Percentiles rank a stretch among this genome's conserved stretches.
Conservation (phyloP, 2,113 vertebrate genomes). For the Atlantisia rogersi region DNA sequence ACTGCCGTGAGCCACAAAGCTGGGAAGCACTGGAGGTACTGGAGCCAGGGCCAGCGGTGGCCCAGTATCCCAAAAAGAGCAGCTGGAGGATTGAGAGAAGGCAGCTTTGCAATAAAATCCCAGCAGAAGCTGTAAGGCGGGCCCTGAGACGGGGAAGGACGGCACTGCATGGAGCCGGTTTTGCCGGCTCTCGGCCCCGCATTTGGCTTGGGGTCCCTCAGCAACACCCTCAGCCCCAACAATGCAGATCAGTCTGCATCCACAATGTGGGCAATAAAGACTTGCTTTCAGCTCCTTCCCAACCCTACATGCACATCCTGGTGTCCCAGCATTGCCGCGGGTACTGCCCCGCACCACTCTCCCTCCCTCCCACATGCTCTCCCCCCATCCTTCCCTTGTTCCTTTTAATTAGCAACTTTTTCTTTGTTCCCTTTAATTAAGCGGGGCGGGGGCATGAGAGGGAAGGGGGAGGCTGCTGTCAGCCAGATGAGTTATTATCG, state of each 20-base stretch:
- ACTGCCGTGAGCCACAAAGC: neutral
- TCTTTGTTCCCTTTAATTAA: slow-evolving; percentile 69
- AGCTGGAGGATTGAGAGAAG: neutral
- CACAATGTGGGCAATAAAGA: accelerated
- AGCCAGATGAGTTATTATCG: slow-evolving; percentile 51
- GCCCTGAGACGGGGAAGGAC: accelerated
- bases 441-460: neutral
- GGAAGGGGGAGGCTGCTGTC: slow-evolving; percentile 22
- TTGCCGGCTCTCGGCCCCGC: neutral
- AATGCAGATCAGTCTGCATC: neutral
- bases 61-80: neutral
- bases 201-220: neutral
- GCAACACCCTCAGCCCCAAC: neutral
- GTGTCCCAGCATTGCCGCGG: accelerated
- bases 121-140: neutral
- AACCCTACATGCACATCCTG: too few species aligned
- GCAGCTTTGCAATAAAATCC: accelerated
- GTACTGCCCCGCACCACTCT: neutral
- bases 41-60: neutral
- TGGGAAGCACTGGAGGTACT: neutral
- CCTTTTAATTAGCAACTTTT: slow-evolving; percentile 65
- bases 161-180: accelerated
- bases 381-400: neutral
- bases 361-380: neutral
- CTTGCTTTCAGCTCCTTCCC: neutral